Conservation (phyloP, 2,113 vertebrate species). For the Chionomys nivalis region DNA sequence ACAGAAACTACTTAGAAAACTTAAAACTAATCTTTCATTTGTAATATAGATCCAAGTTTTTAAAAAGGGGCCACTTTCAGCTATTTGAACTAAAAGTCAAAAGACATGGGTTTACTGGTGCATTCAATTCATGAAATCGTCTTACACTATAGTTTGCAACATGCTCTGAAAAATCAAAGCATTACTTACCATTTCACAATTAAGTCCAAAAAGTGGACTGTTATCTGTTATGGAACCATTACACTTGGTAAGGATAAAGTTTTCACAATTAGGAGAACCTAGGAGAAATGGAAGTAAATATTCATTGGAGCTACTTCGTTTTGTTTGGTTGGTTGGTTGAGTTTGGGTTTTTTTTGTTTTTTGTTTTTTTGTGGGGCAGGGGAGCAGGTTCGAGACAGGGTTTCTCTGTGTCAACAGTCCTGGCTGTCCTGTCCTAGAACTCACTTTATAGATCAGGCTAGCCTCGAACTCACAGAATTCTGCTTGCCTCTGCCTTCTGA, state of each 20-base stretch:
- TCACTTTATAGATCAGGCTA: not conserved
- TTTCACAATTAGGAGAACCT: slow-evolving; percentile 87
- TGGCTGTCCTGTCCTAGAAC: not conserved
- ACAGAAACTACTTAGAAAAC: slow-evolving; percentile 18
- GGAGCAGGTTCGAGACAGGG: not conserved
- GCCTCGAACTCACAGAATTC: not conserved
- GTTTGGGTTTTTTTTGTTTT: too few relatives aligned
- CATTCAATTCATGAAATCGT: slow-evolving; percentile 29
- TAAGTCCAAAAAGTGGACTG: slow-evolving; percentile 94
- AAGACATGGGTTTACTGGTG: not conserved
- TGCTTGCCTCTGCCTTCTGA: not conserved
- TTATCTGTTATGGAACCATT: slow-evolving; percentile 85
- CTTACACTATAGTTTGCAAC: slow-evolving; percentile 5
- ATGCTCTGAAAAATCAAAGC: not conserved
- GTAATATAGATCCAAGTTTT: slow-evolving; percentile 13
- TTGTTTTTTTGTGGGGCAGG: too few relatives aligned
- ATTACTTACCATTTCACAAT: slow-evolving; percentile 95
- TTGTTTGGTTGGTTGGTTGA: too few relatives aligned
- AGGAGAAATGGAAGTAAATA: slow-evolving; percentile 63
- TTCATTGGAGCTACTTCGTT: not conserved
- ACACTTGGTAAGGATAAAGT: slow-evolving; percentile 85
- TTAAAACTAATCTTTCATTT: not conserved
- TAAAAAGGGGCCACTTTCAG: not conserved
- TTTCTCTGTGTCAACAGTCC: not conserved
- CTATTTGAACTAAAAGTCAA: slow-evolving; percentile 25